Conservation (phyloP, 2,797 vertebrate genomes). For the Ataeniobius toweri region DNA sequence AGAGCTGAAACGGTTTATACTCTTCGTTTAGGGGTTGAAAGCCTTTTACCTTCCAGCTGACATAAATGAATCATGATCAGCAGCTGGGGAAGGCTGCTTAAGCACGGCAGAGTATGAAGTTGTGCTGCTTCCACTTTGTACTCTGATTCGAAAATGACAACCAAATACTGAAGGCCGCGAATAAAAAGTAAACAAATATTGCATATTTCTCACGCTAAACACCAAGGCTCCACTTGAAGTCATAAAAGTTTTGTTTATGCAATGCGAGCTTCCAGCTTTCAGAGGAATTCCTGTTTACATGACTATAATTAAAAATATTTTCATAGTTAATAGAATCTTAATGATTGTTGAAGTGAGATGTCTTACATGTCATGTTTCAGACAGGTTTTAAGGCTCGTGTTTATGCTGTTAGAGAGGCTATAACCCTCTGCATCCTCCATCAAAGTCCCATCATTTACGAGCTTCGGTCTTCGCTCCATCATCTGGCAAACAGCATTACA, state of each 20-base stretch:
- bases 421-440: background rate
- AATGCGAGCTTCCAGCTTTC: background rate
- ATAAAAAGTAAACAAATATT: conserved; percentile 9
- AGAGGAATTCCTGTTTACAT: conserved; percentile 20
- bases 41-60: background rate
- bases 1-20: background rate
- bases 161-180: background rate
- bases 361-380: background rate
- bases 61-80: background rate
- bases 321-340: background rate
- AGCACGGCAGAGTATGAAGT: background rate
- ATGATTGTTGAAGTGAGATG: background rate
- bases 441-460: background rate
- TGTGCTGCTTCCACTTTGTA: background rate
- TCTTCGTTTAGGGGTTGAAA: background rate
- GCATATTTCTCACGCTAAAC: background rate
- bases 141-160: background rate
- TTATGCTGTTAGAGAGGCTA: background rate
- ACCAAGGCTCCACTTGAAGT: conserved; percentile 4
- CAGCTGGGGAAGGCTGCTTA: background rate
- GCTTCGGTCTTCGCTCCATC: conserved; percentile 2
- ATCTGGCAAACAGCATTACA: conserved; percentile 10
- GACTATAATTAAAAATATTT: background rate
- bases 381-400: background rate
- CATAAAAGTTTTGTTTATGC: conserved; percentile 47